Percentiles rank a stretch among this genome's conserved stretches.
Evolutionary conservation across 2,113 vertebrate genomes (phyloP).

Genomic region (Indri indri): DNA sequence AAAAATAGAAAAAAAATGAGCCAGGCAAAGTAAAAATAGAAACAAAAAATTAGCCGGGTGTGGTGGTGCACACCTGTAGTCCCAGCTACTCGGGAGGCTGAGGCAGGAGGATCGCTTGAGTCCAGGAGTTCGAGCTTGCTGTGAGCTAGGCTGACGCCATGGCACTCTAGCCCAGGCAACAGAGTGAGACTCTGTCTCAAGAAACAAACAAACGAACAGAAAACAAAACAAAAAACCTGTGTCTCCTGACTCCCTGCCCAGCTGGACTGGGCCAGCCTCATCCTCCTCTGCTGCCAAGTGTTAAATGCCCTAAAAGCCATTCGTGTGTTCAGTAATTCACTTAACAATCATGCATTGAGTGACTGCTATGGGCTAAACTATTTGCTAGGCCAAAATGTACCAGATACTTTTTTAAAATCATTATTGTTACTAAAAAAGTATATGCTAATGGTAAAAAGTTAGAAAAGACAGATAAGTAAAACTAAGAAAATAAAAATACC

Average conservation of each 20-base stretch:
- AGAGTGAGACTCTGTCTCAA: too few relatives aligned
- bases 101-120: too few relatives aligned
- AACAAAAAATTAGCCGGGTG: too few relatives aligned
- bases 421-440: not conserved
- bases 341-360: accelerated
- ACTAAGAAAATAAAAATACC: not conserved
- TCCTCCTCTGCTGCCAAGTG: not conserved
- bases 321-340: accelerated
- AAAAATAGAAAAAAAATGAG: too few relatives aligned
- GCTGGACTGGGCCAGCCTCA: not conserved
- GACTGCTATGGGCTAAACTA: accelerated
- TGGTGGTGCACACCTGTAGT: too few relatives aligned
- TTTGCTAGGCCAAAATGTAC: not conserved
- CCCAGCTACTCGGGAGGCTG: too few relatives aligned
- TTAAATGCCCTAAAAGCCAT: not conserved
- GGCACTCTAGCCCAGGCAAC: too few relatives aligned
- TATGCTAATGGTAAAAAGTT: not conserved
- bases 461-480: not conserved
- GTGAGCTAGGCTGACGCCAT: too few relatives aligned
- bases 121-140: too few relatives aligned
- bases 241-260: not conserved
- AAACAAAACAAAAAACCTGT: not conserved
- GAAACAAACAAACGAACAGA: too few relatives aligned
- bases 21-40: too few relatives aligned
- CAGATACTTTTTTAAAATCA: not conserved